Base-by-base conservation (phyloP, 2,113 vertebrate species). In the Brachirus orientalis region DNA sequence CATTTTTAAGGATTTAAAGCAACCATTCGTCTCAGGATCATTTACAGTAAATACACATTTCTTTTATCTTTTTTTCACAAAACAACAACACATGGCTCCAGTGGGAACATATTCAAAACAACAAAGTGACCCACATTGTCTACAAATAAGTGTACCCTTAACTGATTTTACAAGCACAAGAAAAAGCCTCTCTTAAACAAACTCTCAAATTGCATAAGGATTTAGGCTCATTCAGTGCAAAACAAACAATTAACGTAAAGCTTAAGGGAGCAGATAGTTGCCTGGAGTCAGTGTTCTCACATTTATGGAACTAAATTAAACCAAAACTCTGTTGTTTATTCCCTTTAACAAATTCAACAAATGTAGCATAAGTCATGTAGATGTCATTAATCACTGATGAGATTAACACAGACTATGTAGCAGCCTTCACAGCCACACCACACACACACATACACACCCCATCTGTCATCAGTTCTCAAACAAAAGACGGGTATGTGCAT, bases 181-280 rank as follows among this genome's bases (percentile, higher is more conserved):
- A n/a, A n/a, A n/a, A n/a, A n/a, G n/a, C n/a, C n/a, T n/a, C 17
- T 45, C 41, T 66, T 74, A 8, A 72, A 71, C 36, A 61, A 82
- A 70, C 22, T 72, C 75, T 52, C 69, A 62, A 68, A 69, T 33
- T 48, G 44, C 72, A 67, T 22, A 75, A 28, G 68, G 56, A 64
- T 76, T 74, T 62, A 63, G 61, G 63, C 78, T 70, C 69, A 59
- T 45, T 45, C 53, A 63, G 36, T 43, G 20, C 61, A 77, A 85
- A 86, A 80, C 77, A 83, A 86, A 84, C 84, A 75, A 66, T 85
- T 82, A 80, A 72, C 54, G 50, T 19, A 48, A 36, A 43, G 59
- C 60, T 76, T 77, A 61, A 68, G 83, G 71, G 48, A 72, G 54
- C 71, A 85, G 84, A 71, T 84, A 69, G 82, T 77, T 16, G 72